These are phyloP conservation scores for Teleopsis dalmanni DNA, from an alignment of 1,140 invertebrate species.

Conservation along the genomic window DNA sequence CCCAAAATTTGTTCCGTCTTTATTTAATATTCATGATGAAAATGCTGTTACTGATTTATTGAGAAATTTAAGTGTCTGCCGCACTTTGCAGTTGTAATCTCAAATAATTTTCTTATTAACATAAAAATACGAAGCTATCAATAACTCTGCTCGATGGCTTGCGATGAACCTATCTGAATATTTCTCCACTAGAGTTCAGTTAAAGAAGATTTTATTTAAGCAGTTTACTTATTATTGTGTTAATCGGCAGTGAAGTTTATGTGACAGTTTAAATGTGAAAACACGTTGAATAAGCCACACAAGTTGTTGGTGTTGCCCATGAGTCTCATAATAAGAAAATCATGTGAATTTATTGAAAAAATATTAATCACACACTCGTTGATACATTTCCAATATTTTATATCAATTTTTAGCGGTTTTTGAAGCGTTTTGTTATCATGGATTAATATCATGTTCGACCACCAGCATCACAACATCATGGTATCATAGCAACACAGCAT, in stretches of 20 bases:
- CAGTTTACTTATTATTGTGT: slow-evolving; percentile 7
- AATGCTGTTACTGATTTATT: neutral
- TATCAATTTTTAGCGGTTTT: slow-evolving; percentile 6
- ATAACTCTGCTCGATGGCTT: neutral
- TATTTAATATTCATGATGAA: neutral
- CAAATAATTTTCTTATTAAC: neutral
- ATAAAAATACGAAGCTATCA: neutral
- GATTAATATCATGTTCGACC: slow-evolving; percentile 1
- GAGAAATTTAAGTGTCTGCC: neutral
- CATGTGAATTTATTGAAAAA: neutral
- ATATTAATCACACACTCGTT: slow-evolving; percentile 7
- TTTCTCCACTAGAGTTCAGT: neutral
- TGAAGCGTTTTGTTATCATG: slow-evolving; percentile 1
- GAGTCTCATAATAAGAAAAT: neutral
- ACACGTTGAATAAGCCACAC: slow-evolving; percentile 27
- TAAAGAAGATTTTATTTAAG: neutral
- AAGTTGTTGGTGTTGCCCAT: slow-evolving; percentile 8
- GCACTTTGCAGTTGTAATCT: neutral
- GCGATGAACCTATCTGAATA: neutral
- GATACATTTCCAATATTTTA: slow-evolving; percentile 7
- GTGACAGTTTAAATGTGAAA: slow-evolving; percentile 14
- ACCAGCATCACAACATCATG: slow-evolving; percentile 1
- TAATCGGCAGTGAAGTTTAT: slow-evolving; percentile 14
- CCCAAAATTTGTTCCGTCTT: neutral
- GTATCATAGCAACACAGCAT: neutral